Percentiles rank a stretch among this genome's conserved stretches.
phyloP scores from a whole-genome alignment of 2,113 vertebrate genomes.

The Natator depressus region DNA sequence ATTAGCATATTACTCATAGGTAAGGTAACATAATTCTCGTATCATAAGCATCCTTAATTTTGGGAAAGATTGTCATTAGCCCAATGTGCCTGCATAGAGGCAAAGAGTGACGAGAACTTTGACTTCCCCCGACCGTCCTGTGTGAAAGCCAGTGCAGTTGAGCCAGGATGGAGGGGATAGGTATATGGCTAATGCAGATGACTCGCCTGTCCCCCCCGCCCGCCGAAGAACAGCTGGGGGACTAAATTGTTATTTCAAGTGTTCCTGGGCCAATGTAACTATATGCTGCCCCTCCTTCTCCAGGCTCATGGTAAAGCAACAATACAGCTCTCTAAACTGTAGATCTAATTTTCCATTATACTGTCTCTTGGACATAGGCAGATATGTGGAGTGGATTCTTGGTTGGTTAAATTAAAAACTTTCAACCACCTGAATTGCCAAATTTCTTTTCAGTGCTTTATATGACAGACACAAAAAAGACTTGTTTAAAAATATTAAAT shows the following conservation, averaged over 20 bases:
- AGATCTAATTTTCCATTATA: background rate
- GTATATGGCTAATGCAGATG: background rate
- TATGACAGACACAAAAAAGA: background rate
- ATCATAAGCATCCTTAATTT: background rate
- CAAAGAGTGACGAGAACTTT: background rate
- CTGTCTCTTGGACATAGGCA: background rate
- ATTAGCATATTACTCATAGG: background rate
- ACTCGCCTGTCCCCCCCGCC: too few relatives aligned
- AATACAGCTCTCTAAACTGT: background rate
- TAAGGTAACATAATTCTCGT: background rate
- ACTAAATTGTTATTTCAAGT: background rate
- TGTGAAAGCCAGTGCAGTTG: background rate
- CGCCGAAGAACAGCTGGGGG: background rate
- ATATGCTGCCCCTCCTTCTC: background rate
- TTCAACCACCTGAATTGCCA: background rate
- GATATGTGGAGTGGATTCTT: background rate
- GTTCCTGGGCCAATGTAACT: background rate
- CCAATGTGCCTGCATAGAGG: background rate
- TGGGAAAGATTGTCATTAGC: background rate
- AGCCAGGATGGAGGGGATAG: rapidly evolving
- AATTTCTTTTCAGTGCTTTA: background rate
- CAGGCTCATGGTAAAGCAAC: background rate
- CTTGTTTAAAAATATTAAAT: background rate
- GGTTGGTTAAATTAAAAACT: background rate
- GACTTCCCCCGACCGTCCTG: background rate